Evolutionary conservation across 2,113 vertebrate species (phyloP), one percentile per base, ranked within the genome.

Genomic region (Brienomyrus longianalis): DNA sequence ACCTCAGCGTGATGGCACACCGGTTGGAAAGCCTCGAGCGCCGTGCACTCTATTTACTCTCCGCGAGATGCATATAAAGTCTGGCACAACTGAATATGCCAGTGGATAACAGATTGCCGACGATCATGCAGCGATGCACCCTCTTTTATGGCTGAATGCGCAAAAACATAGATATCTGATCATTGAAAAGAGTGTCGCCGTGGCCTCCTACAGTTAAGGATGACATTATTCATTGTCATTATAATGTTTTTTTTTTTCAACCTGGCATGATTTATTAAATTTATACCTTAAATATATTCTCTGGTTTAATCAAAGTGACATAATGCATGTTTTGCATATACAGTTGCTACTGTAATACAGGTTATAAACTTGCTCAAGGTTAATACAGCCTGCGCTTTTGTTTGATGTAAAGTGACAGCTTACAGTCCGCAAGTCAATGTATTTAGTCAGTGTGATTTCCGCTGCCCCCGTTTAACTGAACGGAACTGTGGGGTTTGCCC

Each of bases 1-100:
- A 84, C 86, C 90, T 84, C 45, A 48, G 45, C 21, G 83, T 62
- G 54, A 35, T 70, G 39, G 80, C 70, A 54, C 6, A 89, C 54
- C 89, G 31, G 6, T 52, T 54, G 48, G 83, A 56, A 56, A 84
- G 83, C 43, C 83, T 62, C n/a, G 43, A 45, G 77, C 77, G 77
- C 43, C 43, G 77, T 83, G 35, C 43, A 83, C 39, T 83, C 77
- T 48, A 47, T 47, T 84, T 47, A 47, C 45, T 84, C 83, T 84
- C 21, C 21, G 9, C 21, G 39, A 39, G 45, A 47, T 84, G 47
- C 83, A 48, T 84, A 84, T 47, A 21, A 84, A 84, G 83, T 84
- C 83, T 84, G 45, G 83, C 83, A 84, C 83, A 23, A 48, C 83
- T 45, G 43, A 83, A 83, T 83, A 43, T 83, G 77, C 43, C 19